Evolutionary conservation across 2,113 vertebrate species (phyloP).

Genomic region (Todiramphus chloris): DNA sequence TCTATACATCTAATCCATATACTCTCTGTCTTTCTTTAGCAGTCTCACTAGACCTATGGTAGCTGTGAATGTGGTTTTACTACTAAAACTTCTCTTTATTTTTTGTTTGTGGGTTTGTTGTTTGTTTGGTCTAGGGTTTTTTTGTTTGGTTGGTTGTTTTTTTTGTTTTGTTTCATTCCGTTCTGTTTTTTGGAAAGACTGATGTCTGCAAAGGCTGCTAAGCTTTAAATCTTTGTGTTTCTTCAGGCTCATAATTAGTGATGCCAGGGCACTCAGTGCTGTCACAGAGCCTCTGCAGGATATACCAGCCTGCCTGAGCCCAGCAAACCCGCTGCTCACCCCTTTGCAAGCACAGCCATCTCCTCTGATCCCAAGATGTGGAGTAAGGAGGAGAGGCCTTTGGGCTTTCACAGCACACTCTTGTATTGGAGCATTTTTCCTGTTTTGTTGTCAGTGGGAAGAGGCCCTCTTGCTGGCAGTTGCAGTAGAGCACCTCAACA

Average conservation of each 20-base stretch:
- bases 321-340: not conserved
- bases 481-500: not conserved
- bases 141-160: too few relatives aligned
- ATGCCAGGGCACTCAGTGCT: not conserved
- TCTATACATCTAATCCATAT: not conserved
- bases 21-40: not conserved
- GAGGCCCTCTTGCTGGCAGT: conserved; percentile 35
- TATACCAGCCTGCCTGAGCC: not conserved
- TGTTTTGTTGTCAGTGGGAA: not conserved
- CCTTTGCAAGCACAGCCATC: not conserved
- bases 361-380: not conserved
- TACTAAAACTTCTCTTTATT: not conserved
- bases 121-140: too few relatives aligned
- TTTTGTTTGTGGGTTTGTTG: not conserved
- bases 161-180: not conserved
- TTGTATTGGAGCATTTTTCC: not conserved
- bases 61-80: not conserved
- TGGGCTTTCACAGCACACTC: not conserved
- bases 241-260: not conserved
- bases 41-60: not conserved
- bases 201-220: not conserved
- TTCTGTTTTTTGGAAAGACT: not conserved
- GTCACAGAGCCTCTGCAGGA: not conserved
- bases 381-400: not conserved
- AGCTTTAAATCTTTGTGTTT: not conserved